Conservation (phyloP, 2,113 vertebrate genomes). For the Cryptoleucopteryx plumbea region DNA sequence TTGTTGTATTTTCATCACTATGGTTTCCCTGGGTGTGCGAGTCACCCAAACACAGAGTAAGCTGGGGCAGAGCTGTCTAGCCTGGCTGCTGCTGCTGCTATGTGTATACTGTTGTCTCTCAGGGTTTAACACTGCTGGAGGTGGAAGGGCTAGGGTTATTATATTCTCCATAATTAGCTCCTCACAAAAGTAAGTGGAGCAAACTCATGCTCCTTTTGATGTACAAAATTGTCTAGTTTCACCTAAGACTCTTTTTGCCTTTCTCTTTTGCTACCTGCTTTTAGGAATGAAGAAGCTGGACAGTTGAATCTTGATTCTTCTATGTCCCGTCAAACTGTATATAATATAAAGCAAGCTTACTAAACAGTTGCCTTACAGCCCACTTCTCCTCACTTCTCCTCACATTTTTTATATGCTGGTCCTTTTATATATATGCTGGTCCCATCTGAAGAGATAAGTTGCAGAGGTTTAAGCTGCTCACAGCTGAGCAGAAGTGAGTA, state of each 20-base stretch:
- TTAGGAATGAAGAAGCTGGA: background rate
- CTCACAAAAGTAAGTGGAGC: background rate
- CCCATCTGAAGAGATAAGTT: background rate
- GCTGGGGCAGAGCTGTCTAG: background rate
- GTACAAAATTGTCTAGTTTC: background rate
- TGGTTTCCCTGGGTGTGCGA: background rate
- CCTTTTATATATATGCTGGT: too few relatives aligned
- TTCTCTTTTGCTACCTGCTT: background rate
- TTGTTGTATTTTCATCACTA: background rate
- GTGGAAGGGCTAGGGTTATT: background rate
- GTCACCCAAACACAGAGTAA: background rate
- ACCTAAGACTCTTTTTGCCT: background rate
- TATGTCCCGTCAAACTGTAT: background rate
- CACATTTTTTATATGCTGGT: background rate
- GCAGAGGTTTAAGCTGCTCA: background rate
- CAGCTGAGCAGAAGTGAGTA: background rate
- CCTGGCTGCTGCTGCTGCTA: background rate
- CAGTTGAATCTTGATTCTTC: background rate
- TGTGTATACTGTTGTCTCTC: background rate
- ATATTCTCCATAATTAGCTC: background rate
- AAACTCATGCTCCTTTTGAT: background rate
- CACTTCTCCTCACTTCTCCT: background rate
- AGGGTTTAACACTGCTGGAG: background rate
- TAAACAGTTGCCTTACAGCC: background rate
- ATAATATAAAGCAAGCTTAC: background rate